Conservation (phyloP, 2,797 vertebrate genomes). For the Sebastes goodei region DNA sequence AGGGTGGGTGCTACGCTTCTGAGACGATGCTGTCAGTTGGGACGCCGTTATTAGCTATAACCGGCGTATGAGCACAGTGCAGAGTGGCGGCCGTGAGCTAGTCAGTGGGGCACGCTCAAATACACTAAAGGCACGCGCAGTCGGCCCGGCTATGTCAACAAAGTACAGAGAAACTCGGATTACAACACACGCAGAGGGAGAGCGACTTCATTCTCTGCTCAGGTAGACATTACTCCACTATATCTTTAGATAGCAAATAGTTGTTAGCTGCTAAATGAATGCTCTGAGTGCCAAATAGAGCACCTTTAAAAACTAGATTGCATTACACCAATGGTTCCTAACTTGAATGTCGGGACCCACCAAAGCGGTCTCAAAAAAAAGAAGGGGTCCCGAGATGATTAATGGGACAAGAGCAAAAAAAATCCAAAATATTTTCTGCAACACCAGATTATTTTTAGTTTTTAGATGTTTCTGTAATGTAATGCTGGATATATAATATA, state of each 20-base stretch:
- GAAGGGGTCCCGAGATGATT: not conserved
- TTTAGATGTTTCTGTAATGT: not conserved
- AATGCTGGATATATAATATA: not conserved
- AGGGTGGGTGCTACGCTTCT: too few relatives aligned
- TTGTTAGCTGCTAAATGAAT: too few relatives aligned
- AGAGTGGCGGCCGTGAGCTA: too few relatives aligned
- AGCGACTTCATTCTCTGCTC: too few relatives aligned
- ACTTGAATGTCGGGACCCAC: not conserved
- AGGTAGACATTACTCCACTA: too few relatives aligned
- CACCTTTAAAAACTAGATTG: not conserved
- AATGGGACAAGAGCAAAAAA: not conserved
- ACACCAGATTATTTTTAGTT: not conserved
- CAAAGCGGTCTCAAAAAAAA: not conserved
- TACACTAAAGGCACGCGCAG: too few relatives aligned
- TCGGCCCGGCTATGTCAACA: too few relatives aligned
- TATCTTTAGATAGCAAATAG: too few relatives aligned
- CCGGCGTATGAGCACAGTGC: not conserved
- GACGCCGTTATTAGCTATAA: fast-evolving
- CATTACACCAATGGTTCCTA: not conserved
- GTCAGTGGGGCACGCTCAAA: too few relatives aligned
- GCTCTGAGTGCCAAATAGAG: not conserved
- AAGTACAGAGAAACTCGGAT: too few relatives aligned
- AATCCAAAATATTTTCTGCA: not conserved
- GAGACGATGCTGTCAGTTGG: too few relatives aligned
- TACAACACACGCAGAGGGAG: too few relatives aligned